Percentiles rank a stretch among this genome's conserved stretches.
These are phyloP conservation scores for Acleris laterana DNA, from an alignment of 2,888 invertebrate genomes.

Conservation along the genomic window DNA sequence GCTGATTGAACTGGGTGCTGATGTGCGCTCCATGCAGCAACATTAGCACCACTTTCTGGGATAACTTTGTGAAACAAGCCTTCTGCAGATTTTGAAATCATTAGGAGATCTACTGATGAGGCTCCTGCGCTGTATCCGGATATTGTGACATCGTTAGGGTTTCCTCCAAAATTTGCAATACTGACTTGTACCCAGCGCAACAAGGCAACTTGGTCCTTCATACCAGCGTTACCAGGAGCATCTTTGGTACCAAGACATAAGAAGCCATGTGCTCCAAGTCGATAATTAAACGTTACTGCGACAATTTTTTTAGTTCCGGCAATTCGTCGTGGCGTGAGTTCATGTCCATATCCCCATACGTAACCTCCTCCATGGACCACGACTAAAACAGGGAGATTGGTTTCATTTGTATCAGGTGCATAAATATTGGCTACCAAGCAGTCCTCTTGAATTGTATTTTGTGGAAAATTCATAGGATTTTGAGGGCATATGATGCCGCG, in stretches of 20 bases:
- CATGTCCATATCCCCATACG: neutral
- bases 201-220: constrained; percentile 15
- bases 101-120: constrained; percentile 14
- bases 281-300: constrained; percentile 33
- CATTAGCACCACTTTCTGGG: constrained; percentile 9
- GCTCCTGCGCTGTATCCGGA: constrained; percentile 21
- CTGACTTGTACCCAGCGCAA: constrained; percentile 24
- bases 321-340: neutral
- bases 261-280: constrained; percentile 35
- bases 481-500: constrained; percentile 11
- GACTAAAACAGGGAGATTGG: constrained; percentile 11
- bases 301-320: constrained; percentile 11
- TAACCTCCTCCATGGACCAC: constrained; percentile 9
- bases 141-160: constrained; percentile 19
- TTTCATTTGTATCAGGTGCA: constrained; percentile 4
- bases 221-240: constrained; percentile 36
- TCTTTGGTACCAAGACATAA: constrained; percentile 37
- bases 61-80: constrained; percentile 20
- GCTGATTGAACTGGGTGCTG: constrained; percentile 7
- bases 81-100: constrained; percentile 1
- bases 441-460: neutral
- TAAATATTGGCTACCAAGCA: constrained; percentile 13
- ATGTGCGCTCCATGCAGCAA: constrained; percentile 19
- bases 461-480: neutral
- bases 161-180: constrained; percentile 20